A percentile compares a stretch with the other conserved stretches of the same genome.
phyloP scores from a whole-genome alignment of 2,797 vertebrate genomes.

The Prionace glauca region DNA sequence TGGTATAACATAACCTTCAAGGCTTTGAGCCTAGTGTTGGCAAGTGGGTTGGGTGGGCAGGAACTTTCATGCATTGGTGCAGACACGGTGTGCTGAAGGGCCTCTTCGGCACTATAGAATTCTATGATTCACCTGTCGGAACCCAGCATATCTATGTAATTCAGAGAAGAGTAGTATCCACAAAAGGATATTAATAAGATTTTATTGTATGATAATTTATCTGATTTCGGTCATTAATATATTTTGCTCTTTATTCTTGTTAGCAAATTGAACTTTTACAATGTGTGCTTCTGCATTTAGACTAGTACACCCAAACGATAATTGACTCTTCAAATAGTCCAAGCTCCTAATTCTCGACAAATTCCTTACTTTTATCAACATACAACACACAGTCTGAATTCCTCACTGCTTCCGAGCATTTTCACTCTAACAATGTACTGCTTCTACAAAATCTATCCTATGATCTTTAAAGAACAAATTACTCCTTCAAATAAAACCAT shows the following conservation, averaged over 20 bases:
- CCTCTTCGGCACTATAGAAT: no score
- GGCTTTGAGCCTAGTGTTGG: no score
- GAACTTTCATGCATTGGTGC: no score
- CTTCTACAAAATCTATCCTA: background rate
- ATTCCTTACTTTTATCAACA: background rate
- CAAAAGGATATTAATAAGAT: background rate
- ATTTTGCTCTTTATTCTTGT: background rate
- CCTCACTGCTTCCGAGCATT: background rate
- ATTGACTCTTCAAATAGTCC: background rate
- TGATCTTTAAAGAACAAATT: background rate
- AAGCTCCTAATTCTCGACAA: background rate
- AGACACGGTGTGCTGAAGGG: no score
- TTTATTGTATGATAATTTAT: background rate
- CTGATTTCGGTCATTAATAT: background rate
- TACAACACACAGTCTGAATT: background rate
- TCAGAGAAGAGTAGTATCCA: background rate
- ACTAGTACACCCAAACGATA: background rate
- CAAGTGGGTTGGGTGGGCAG: no score
- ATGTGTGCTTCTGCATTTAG: background rate
- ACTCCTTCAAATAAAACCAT: background rate
- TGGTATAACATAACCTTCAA: no score
- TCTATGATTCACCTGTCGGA: background rate
- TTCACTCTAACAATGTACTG: background rate
- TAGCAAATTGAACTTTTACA: background rate
- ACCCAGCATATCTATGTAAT: background rate